Evolutionary conservation across 2,113 vertebrate genomes (phyloP), one percentile per base, ranked within the genome.

Genomic region (Stictonetta naevosa): DNA sequence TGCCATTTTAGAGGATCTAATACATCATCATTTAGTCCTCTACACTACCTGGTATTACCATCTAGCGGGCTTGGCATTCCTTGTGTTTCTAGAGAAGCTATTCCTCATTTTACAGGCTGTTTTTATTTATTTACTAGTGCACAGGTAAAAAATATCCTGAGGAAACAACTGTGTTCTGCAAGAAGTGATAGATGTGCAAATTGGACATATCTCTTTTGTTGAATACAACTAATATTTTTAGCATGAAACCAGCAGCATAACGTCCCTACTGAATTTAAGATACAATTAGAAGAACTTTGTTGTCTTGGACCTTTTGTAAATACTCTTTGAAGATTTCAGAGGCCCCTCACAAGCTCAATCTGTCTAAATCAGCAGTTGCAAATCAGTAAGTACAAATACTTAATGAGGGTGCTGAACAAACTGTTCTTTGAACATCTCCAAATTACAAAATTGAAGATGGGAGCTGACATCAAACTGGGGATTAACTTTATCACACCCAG

Each of bases 281-380:
- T 83, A 83, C 74, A 94, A 87, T 93, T 92, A 95, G 28, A 81
- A 90, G 18, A 83, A 63, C 56, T 59, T 53, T 76, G 58, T 69
- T 90, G 28, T 68, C 73, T 83, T 68, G 23, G 40, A 82, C 58
- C 59, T 92, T 79, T 1, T 0, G 40, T 89, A 91, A 94, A 89
- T 40, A 74, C 12, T 62, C 96, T 97, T 84, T 84, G 83, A 96
- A 93, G 91, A 86, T 82, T 86, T 91, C 83, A 46, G n/a, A 95
- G 76, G 86, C 44, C 62, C 14, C 88, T 16, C 44, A 46, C 60
- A 88, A 88, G 66, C 33, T 85, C 50, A 40, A 73, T 82, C 34
- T 90, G 62, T 82, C 91, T 87, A 81, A 93, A 85, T 87, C 86
- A 93, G 81, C 74, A 93, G 67, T 76, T 79, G 73, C 48, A 50